phyloP scores from a whole-genome alignment of 2,797 vertebrate species.

The Thamnophis elegans region DNA sequence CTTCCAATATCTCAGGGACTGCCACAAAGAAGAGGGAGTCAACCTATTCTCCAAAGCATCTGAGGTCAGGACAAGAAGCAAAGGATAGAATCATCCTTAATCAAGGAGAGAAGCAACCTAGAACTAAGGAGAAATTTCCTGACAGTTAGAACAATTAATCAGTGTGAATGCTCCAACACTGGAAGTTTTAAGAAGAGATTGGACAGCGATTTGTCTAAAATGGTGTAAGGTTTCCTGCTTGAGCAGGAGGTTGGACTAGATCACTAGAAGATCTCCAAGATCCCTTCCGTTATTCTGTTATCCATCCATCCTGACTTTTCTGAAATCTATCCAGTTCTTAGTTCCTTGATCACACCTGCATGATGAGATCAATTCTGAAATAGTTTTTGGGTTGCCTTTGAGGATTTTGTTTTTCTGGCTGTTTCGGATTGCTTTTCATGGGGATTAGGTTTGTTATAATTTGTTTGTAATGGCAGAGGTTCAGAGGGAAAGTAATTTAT shows the following conservation, averaged over 20 bases:
- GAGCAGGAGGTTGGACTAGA: neutral
- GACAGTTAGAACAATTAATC: neutral
- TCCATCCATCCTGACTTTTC: neutral
- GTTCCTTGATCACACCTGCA: neutral
- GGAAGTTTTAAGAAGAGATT: neutral
- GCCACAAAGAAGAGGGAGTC: neutral
- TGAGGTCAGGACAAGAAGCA: neutral
- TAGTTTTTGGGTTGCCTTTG: neutral
- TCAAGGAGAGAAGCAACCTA: neutral
- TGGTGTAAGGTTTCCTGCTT: neutral
- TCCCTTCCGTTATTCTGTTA: neutral
- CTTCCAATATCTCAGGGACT: neutral
- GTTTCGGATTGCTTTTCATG: neutral
- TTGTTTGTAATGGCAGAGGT: neutral
- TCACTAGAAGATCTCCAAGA: neutral
- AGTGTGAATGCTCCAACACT: neutral
- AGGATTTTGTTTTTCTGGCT: neutral
- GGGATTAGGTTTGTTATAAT: neutral
- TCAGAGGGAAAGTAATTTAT: neutral
- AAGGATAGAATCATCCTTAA: neutral
- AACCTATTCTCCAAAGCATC: neutral
- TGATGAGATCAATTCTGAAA: neutral
- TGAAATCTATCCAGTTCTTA: neutral
- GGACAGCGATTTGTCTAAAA: neutral
- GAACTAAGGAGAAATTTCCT: neutral